Conservation (phyloP, 2,797 vertebrate genomes). For the Catamblyrhynchus diadema region DNA sequence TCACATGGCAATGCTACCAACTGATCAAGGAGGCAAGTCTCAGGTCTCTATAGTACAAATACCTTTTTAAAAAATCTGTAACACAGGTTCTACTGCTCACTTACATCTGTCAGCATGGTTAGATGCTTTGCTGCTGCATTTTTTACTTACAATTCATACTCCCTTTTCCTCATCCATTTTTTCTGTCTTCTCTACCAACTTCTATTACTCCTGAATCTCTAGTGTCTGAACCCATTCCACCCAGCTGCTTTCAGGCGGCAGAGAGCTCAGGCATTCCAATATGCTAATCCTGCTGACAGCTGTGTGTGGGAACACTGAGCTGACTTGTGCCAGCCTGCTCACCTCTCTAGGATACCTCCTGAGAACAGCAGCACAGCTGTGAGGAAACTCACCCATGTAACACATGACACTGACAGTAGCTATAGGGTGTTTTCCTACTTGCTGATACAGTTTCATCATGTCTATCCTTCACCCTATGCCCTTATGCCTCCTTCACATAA, state of each 20-base stretch:
- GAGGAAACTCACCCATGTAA: not conserved
- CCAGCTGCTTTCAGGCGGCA: not conserved
- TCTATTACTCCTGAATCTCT: not conserved
- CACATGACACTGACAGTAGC: not conserved
- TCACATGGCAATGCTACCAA: fast-evolving
- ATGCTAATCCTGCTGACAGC: not conserved
- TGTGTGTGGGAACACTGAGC: not conserved
- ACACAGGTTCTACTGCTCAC: not conserved
- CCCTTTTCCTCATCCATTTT: not conserved
- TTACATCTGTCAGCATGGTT: not conserved
- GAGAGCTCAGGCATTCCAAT: not conserved
- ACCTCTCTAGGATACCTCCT: not conserved
- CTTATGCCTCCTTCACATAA: not conserved
- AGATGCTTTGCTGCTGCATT: not conserved
- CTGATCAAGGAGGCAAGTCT: not conserved
- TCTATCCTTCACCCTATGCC: not conserved
- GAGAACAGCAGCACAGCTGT: not conserved
- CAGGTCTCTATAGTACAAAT: fast-evolving
- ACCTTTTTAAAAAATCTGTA: not conserved
- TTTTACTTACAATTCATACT: not conserved
- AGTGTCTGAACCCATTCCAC: not conserved
- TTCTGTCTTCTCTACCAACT: not conserved
- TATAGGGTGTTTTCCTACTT: not conserved
- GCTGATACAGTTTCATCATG: not conserved
- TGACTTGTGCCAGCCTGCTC: not conserved